phyloP scores from a whole-genome alignment of 2,888 invertebrate species.

The Hydropsyche betteni region DNA sequence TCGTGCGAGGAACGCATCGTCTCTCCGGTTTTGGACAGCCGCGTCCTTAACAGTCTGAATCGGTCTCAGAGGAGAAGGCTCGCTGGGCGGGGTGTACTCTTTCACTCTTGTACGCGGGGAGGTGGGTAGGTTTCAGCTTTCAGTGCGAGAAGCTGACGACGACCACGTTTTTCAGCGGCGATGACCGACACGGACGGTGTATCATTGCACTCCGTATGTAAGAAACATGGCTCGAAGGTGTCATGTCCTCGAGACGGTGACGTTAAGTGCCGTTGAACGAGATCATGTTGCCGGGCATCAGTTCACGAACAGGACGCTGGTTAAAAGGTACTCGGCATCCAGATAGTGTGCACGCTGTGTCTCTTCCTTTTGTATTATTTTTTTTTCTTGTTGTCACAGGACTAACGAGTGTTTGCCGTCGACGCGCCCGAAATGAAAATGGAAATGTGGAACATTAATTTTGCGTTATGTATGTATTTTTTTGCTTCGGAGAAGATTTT shows the following conservation, averaged over 20 bases:
- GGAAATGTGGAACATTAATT: slow-evolving; percentile 12
- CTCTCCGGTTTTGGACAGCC: too few species aligned
- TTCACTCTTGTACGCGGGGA: too few species aligned
- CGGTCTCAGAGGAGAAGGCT: background rate
- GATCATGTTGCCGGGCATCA: slow-evolving; percentile 47
- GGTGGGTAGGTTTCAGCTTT: too few species aligned
- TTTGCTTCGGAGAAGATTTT: background rate
- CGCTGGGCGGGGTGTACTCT: too few species aligned
- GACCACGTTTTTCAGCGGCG: too few species aligned
- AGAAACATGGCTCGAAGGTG: slow-evolving; percentile 37
- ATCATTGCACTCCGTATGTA: slow-evolving; percentile 44
- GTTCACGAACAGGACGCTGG: slow-evolving; percentile 5
- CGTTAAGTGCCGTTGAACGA: slow-evolving; percentile 51
- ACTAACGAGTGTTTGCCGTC: background rate
- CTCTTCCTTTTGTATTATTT: background rate
- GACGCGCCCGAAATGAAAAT: slow-evolving; percentile 5
- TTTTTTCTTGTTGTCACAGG: background rate
- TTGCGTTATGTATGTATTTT: background rate
- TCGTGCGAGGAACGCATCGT: slow-evolving; percentile 58
- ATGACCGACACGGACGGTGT: slow-evolving; percentile 20
- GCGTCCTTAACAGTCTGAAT: background rate
- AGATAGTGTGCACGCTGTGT: background rate
- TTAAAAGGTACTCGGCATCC: slow-evolving; percentile 13
- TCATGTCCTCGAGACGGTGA: background rate
- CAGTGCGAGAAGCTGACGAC: too few species aligned